Percentiles rank a stretch among this genome's conserved stretches.
Evolutionary conservation across 2,888 invertebrate genomes (phyloP).

Genomic region (Macroteleia sp.): DNA sequence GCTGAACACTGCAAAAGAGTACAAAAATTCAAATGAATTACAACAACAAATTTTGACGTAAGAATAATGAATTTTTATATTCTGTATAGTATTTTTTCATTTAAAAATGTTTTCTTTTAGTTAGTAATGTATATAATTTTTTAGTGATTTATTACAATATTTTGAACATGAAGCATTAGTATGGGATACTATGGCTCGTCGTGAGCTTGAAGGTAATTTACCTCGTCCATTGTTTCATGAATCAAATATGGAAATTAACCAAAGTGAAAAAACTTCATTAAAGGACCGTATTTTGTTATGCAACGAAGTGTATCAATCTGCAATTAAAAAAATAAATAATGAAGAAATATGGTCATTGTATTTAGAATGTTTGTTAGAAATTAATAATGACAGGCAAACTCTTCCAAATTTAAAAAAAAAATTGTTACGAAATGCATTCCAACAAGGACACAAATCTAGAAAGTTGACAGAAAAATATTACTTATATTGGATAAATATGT

Average conservation of each 20-base stretch:
- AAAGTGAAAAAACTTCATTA: constrained; percentile 74
- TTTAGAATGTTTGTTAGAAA: constrained; percentile 86
- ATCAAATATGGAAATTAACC: constrained; percentile 70
- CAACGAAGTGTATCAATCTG: constrained; percentile 85
- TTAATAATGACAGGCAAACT: constrained; percentile 84
- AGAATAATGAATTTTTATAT: too few relatives aligned
- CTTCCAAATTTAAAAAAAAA: constrained; percentile 85
- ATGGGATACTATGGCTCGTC: too few relatives aligned
- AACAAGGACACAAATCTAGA: constrained; percentile 84
- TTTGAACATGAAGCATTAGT: too few relatives aligned
- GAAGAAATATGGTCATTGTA: constrained; percentile 86
- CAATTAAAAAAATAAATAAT: constrained; percentile 84
- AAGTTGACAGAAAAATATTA: constrained; percentile 85
- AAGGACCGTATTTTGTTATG: constrained; percentile 84
- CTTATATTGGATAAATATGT: constrained; percentile 81
- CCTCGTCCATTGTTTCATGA: constrained; percentile 72
- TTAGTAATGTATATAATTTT: too few relatives aligned
- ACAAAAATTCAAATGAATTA: too few relatives aligned
- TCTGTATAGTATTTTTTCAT: too few relatives aligned
- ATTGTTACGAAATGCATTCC: constrained; percentile 84
- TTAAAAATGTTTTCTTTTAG: too few relatives aligned
- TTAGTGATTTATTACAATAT: too few relatives aligned
- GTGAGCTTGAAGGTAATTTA: too few relatives aligned
- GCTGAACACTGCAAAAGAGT: too few relatives aligned
- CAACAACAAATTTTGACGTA: too few relatives aligned